Conservation (phyloP, 2,888 invertebrate species). For the Lithodes maja region DNA sequence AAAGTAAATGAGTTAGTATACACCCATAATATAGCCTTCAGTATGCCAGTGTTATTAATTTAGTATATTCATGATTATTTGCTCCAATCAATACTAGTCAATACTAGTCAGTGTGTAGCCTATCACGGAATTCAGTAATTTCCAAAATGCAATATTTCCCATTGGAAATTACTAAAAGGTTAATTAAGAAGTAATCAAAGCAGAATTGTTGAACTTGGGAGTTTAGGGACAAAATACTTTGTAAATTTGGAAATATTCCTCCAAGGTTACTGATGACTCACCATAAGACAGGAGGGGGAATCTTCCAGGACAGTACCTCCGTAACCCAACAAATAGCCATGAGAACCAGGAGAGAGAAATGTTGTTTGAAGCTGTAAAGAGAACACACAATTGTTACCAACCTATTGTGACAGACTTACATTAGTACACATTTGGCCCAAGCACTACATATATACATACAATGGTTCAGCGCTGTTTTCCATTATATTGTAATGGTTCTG, state of each 20-base stretch:
- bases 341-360: constrained; percentile 47
- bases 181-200: too few species aligned
- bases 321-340: constrained; percentile 43
- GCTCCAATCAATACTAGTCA: background rate
- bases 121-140: too few species aligned
- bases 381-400: background rate
- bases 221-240: too few species aligned
- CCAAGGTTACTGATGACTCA: constrained; percentile 6
- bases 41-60: background rate
- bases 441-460: too few species aligned
- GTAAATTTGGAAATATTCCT: too few species aligned
- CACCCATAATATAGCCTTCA: background rate
- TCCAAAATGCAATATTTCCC: too few species aligned
- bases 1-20: background rate
- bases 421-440: too few species aligned
- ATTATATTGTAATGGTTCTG: too few species aligned
- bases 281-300: constrained; percentile 42
- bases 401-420: too few species aligned
- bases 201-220: too few species aligned
- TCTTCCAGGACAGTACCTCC: constrained; percentile 55
- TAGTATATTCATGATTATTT: background rate
- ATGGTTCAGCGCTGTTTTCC: too few species aligned
- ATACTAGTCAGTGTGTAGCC: background rate
- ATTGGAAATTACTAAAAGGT: too few species aligned
- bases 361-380: constrained; percentile 46